Percentiles rank a stretch among this genome's conserved stretches.
Conservation (phyloP, 1,140 invertebrate species). For the Chlorops oryzae region DNA sequence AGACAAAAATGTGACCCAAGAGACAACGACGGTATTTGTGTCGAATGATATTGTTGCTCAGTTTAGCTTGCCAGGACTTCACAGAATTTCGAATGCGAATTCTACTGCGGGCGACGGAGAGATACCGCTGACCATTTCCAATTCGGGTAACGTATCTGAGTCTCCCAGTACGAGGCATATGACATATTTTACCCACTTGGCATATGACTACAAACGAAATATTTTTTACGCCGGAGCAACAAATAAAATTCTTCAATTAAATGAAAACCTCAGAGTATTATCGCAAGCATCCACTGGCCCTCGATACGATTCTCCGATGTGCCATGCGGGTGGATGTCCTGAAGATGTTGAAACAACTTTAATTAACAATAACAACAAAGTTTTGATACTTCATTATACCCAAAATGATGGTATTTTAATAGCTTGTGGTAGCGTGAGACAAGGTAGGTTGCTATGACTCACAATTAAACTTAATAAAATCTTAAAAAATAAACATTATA, state of each 20-base stretch:
- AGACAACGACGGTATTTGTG: conserved; percentile 10
- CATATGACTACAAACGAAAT: conserved; percentile 53
- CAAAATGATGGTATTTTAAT: conserved; percentile 67
- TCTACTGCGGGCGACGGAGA: not conserved
- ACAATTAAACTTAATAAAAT: not conserved
- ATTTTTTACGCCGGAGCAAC: conserved; percentile 73
- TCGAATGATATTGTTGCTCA: conserved; percentile 39
- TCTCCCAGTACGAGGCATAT: conserved; percentile 15
- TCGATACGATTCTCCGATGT: conserved; percentile 75
- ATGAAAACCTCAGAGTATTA: conserved; percentile 64
- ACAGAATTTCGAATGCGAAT: not conserved
- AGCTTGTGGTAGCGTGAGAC: conserved; percentile 78
- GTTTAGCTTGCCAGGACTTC: conserved; percentile 24
- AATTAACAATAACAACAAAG: conserved; percentile 86
- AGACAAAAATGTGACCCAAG: not conserved
- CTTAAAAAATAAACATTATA: too few relatives aligned
- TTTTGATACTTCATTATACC: conserved; percentile 77
- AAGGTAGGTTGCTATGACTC: conserved; percentile 50
- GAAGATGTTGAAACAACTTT: conserved; percentile 59
- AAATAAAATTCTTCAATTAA: conserved; percentile 78
- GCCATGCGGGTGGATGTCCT: conserved; percentile 77
- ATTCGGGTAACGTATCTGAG: conserved; percentile 1
- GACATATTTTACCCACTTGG: conserved; percentile 53
- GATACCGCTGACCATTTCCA: conserved; percentile 13
- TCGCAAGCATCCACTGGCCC: conserved; percentile 66